Percentiles rank a stretch among this genome's conserved stretches.
These are phyloP conservation scores for Platichthys flesus DNA, from an alignment of 2,113 vertebrate genomes.

Conservation along the genomic window DNA sequence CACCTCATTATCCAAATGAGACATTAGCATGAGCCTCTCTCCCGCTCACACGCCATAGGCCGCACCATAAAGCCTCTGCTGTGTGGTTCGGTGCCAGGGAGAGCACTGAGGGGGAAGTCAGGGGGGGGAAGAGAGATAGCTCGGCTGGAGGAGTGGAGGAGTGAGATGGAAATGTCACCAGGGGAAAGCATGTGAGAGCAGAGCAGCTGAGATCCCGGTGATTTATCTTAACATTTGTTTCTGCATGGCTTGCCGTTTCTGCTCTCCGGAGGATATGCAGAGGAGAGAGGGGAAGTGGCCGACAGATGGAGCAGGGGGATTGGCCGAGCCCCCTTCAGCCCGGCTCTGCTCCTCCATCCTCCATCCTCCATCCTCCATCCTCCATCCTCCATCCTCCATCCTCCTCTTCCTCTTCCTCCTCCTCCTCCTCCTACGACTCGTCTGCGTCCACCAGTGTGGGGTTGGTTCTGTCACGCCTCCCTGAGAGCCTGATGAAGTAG, in stretches of 20 bases:
- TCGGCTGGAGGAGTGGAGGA: constrained; percentile 61
- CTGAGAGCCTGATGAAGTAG: constrained; percentile 75
- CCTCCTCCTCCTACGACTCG: constrained; percentile 29
- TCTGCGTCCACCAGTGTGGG: constrained; percentile 48
- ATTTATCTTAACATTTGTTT: constrained; percentile 78
- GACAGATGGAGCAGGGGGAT: constrained; percentile 69
- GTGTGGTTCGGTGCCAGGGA: constrained; percentile 39
- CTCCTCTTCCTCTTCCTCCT: constrained; percentile 23
- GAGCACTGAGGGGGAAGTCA: constrained; percentile 34
- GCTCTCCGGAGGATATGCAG: constrained; percentile 70
- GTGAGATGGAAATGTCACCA: constrained; percentile 72
- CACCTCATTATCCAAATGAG: constrained; percentile 82
- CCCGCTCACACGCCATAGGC: constrained; percentile 51
- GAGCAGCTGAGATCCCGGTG: constrained; percentile 59
- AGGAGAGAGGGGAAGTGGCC: constrained; percentile 62
- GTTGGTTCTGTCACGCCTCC: constrained; percentile 67
- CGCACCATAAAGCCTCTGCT: constrained; percentile 52
- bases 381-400: constrained; percentile 15
- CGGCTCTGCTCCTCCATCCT: too few relatives aligned
- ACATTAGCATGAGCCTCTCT: constrained; percentile 71
- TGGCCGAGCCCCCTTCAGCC: constrained; percentile 27
- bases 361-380: constrained; percentile 13
- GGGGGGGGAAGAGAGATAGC: constrained; percentile 27
- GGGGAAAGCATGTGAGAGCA: constrained; percentile 59
- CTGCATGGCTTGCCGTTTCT: constrained; percentile 70